A percentile compares a stretch with the other conserved stretches of the same genome.
Evolutionary conservation across 2,797 vertebrate species (phyloP).

Genomic region (Leptatherina wallacei): DNA sequence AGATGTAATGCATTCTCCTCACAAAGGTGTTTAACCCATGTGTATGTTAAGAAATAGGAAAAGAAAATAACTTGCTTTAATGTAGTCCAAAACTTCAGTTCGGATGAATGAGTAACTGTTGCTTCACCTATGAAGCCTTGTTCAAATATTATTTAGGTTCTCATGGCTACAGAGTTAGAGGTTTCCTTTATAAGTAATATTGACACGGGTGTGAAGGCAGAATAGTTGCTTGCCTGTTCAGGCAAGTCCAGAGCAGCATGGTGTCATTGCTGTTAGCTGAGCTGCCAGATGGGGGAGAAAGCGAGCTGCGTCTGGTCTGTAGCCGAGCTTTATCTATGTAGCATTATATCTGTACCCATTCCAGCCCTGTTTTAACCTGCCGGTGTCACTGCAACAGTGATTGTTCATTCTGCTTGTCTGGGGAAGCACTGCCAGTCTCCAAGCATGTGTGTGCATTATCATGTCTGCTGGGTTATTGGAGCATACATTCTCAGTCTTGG

Average conservation of each 20-base stretch:
- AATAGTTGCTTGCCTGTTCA: slow-evolving; percentile 8
- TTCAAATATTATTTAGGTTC: neutral
- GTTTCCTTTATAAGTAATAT: neutral
- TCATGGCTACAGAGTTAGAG: neutral
- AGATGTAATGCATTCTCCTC: neutral
- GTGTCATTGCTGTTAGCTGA: slow-evolving; percentile 19
- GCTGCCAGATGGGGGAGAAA: slow-evolving; percentile 64
- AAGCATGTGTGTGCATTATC: slow-evolving; percentile 35
- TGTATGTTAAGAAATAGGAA: neutral
- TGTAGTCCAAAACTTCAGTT: neutral
- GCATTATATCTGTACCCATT: slow-evolving; percentile 26
- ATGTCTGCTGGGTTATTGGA: slow-evolving; percentile 34
- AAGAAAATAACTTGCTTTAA: neutral
- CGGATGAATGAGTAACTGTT: neutral
- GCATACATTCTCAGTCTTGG: slow-evolving; percentile 42
- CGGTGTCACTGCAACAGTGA: slow-evolving; percentile 20
- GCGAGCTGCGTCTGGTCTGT: slow-evolving; percentile 7
- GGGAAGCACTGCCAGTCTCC: slow-evolving; percentile 19
- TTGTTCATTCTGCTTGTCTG: slow-evolving; percentile 25
- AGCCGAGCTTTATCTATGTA: slow-evolving; percentile 12
- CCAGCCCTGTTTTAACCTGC: slow-evolving; percentile 16
- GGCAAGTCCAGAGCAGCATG: slow-evolving; percentile 1
- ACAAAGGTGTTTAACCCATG: neutral
- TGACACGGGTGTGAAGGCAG: neutral
- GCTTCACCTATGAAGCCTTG: neutral